Base-by-base conservation (phyloP, 1,140 invertebrate genomes). In the Frieseomelitta varia region DNA sequence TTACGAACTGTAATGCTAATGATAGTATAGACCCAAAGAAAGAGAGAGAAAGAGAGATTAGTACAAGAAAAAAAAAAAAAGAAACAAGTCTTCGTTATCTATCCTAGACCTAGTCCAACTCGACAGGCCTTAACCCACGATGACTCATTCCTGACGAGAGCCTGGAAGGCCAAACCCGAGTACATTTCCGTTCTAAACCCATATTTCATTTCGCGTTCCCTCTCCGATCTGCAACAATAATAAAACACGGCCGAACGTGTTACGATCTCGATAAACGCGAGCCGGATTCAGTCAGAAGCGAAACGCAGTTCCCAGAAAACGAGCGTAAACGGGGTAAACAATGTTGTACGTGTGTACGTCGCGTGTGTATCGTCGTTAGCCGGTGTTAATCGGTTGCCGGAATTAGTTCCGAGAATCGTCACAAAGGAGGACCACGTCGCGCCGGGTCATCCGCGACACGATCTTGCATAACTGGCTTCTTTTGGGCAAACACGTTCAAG, bases 391-490 rank as follows among this genome's bases (percentile, higher is more conserved):
- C 58, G 69, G 19, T 47, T 8, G 27, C 24, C 39, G 39, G 56
- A 80, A 80, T 53, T 56, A 34, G 47, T 84, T 84, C 82, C 51
- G 47, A 71, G 82, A 84, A 84, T 10, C 30, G 4, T 51, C 65
- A 73, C 58, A 80, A 80, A 72, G 77, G 51, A 78, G 27, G 47
- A 55, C 24, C 55, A n/a, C 69, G 76, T 53, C 68, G 30, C 68
- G 68, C n/a, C 68, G 47, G 75, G 77, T 80, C 69, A 84, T 73
- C 72, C 76, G 69, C 58, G 82, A 73, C 53, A 67, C 68, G 77
- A 80, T 80, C 77, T 84, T 84, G 82, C 82, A 51, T 84, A 84
- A 84, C 82, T 69, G 65, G 55, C 75, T 83, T 71, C 67, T 76
- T 68, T 61, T 19, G 55, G 65, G 53, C 75, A 58, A 83, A 79